Evolutionary conservation across 2,797 vertebrate species (phyloP), one percentile per base, ranked within the genome.

Genomic region (Vipera ursinii): DNA sequence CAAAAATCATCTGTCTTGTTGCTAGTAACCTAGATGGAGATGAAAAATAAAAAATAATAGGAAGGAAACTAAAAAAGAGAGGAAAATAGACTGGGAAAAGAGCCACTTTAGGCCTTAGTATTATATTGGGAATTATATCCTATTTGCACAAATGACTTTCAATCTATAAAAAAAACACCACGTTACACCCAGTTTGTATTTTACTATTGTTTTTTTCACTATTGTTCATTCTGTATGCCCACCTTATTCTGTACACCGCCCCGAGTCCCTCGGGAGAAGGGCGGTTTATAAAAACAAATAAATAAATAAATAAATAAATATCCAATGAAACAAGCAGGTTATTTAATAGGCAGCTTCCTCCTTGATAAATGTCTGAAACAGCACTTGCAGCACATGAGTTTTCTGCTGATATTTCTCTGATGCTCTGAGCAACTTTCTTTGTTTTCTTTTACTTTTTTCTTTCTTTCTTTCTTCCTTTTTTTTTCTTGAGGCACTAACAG

Each of bases 41-140:
- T 48, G 32, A 7, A n/a, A 2, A 17, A 32, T 32, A 17, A 73
- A 73, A 20, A 20, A 59, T 17, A 20, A 6, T 17, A 59, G 32
- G 17, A 78, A 78, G 69, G 7, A 78, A 78, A 20, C 6, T 38
- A 32, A 44, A 78, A 78, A 78, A 44, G 17, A 78, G 69, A 44
- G 69, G 17, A 78, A 78, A 78, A 78, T 20, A 44, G 69, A 44
- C 32, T 78, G 17, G 32, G 7, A 44, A 15, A 78, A 44, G 7
- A 24, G 8, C 8, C 73, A 24, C 20, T 38, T 38, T 63, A 38
- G 59, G n/a, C 91, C 48, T 38, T 89, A 87, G 2, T 56, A 89
- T 60, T 48, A 78, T 92, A 57, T 90, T 95, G 89, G 89, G 90
- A 78, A 89, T 93, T 63, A 65, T 88, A 88, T 93, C 82, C 90